These are phyloP conservation scores for Argopecten irradians DNA, from an alignment of 1,140 invertebrate genomes.

Conservation along the genomic window DNA sequence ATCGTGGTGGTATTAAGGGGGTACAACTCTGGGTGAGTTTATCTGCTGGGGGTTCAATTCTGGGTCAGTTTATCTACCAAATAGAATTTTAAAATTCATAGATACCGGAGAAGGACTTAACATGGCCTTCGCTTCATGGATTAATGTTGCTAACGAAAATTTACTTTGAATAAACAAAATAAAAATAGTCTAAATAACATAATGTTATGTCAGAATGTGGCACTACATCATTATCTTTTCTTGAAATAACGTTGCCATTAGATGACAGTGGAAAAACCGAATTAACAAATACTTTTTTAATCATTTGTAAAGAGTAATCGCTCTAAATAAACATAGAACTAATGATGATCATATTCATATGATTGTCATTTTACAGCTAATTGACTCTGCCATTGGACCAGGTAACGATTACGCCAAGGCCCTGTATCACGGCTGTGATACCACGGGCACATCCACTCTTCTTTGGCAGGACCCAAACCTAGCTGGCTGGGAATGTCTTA, in stretches of 20 bases:
- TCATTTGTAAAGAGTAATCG: not conserved
- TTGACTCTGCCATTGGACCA: slow-evolving; percentile 91
- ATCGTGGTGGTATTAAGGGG: slow-evolving; percentile 78
- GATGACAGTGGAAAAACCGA: not conserved
- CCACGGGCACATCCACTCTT: slow-evolving; percentile 69
- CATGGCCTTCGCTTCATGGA: no score
- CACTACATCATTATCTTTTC: no score
- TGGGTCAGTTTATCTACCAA: no score
- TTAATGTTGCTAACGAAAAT: no score
- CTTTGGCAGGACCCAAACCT: slow-evolving; percentile 62
- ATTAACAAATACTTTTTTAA: not conserved
- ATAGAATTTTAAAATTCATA: no score
- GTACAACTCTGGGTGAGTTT: slow-evolving; percentile 88
- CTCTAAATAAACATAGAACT: not conserved
- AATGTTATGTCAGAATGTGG: no score
- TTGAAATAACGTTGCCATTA: not conserved
- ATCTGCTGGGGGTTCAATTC: no score
- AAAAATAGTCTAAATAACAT: no score
- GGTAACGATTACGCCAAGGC: slow-evolving; percentile 81
- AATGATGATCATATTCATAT: not conserved
- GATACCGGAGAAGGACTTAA: no score
- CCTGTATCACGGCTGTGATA: slow-evolving; percentile 88
- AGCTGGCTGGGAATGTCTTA: slow-evolving; percentile 56
- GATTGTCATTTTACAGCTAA: slow-evolving; percentile 65
- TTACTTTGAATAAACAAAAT: no score